Evolutionary conservation across 2,113 vertebrate genomes (phyloP).

Genomic region (Syrmaticus mikado): DNA sequence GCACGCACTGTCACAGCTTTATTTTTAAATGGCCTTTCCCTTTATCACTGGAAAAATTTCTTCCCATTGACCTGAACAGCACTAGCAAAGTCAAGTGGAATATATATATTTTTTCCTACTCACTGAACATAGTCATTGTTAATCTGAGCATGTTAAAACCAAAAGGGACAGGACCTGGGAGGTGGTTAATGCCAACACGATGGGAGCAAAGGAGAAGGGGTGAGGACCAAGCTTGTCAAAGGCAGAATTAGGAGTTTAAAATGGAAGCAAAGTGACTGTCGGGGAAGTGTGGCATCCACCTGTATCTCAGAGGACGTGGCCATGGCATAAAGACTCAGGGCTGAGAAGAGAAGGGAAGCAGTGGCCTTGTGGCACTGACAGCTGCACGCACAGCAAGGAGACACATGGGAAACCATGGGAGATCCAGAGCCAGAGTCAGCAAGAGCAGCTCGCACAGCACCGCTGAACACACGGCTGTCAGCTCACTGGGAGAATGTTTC

Average conservation of each 20-base stretch:
- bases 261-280: background rate
- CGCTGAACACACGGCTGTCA: background rate
- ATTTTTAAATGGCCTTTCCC: constrained; percentile 66
- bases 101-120: constrained; percentile 34
- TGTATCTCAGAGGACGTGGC: background rate
- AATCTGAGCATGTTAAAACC: constrained; percentile 62
- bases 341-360: background rate
- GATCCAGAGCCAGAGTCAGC: background rate
- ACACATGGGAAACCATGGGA: background rate
- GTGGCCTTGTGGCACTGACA: background rate
- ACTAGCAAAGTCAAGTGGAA: constrained; percentile 64
- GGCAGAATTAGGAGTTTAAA: background rate
- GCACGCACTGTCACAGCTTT: background rate
- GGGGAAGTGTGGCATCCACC: rapidly evolving
- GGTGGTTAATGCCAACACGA: background rate
- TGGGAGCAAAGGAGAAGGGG: constrained; percentile 25
- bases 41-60: constrained; percentile 12
- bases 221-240: constrained; percentile 3
- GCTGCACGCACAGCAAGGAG: background rate
- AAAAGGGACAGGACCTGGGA: constrained; percentile 9
- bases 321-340: rapidly evolving
- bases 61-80: constrained; percentile 50
- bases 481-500: background rate
- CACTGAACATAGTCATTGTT: constrained; percentile 43
- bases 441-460: background rate